phyloP scores from a whole-genome alignment of 2,113 vertebrate species.

The Aegotheles bennettii region DNA sequence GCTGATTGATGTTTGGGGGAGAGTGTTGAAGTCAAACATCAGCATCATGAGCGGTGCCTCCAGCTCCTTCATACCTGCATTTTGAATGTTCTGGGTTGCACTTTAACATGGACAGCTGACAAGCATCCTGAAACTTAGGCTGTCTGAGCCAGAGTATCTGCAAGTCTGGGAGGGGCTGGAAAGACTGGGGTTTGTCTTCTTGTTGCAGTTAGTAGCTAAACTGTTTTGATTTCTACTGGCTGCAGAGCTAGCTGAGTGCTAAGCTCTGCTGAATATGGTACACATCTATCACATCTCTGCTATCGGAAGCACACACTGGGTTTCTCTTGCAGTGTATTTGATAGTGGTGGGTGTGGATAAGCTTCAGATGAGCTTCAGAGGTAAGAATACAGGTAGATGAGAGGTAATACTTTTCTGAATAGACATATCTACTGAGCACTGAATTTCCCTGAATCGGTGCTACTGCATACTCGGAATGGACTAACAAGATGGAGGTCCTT shows the following conservation, averaged over 20 bases:
- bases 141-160: background rate
- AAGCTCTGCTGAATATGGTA: background rate
- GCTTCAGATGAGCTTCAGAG: background rate
- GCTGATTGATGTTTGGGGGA: background rate
- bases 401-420: background rate
- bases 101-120: background rate
- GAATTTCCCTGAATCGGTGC: background rate
- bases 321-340: background rate
- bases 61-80: background rate
- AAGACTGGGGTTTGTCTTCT: background rate
- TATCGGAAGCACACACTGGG: background rate
- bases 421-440: background rate
- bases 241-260: background rate
- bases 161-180: background rate
- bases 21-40: background rate
- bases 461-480: background rate
- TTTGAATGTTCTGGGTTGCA: background rate
- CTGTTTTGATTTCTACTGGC: background rate
- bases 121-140: background rate
- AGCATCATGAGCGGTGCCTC: background rate
- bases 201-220: background rate
- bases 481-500: background rate
- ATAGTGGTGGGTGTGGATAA: background rate
- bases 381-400: background rate
- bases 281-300: background rate